Conservation (phyloP, 1,140 invertebrate species). For the Lanistes nyassanus region DNA sequence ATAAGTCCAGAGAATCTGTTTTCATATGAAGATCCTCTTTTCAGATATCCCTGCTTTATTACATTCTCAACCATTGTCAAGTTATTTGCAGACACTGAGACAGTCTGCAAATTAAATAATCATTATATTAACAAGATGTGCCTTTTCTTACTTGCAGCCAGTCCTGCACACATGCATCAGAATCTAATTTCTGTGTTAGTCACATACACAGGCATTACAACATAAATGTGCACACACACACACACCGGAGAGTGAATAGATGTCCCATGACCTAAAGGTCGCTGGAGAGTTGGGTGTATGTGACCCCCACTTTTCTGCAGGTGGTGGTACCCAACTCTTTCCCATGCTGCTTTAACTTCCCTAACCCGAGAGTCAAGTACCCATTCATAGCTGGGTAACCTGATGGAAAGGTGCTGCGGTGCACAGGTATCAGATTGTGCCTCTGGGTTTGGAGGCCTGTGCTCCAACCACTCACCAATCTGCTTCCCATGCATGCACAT, state of each 20-base stretch:
- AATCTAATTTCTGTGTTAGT: neutral
- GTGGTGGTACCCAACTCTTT: too few species aligned
- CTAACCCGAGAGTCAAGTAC: too few species aligned
- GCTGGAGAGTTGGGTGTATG: neutral
- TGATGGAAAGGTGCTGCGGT: too few species aligned
- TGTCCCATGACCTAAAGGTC: neutral
- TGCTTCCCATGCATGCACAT: too few species aligned
- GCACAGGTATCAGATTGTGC: too few species aligned
- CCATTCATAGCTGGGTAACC: too few species aligned
- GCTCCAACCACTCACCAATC: too few species aligned
- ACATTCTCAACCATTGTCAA: slow-evolving; percentile 40
- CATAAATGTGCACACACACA: neutral
- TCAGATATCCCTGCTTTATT: slow-evolving; percentile 52
- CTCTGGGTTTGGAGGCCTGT: too few species aligned
- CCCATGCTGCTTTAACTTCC: too few species aligned
- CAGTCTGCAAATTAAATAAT: neutral
- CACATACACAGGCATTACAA: neutral
- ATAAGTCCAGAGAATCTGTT: slow-evolving; percentile 29
- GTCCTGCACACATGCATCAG: neutral
- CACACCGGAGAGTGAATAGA: neutral
- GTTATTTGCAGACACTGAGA: neutral
- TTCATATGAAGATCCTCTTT: slow-evolving; percentile 26
- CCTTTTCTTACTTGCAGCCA: neutral
- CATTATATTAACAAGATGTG: neutral
- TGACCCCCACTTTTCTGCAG: too few species aligned